Percentiles rank a stretch among this genome's conserved stretches.
These are phyloP conservation scores for Mergus octosetaceus DNA, from an alignment of 2,797 vertebrate species.

Conservation along the genomic window DNA sequence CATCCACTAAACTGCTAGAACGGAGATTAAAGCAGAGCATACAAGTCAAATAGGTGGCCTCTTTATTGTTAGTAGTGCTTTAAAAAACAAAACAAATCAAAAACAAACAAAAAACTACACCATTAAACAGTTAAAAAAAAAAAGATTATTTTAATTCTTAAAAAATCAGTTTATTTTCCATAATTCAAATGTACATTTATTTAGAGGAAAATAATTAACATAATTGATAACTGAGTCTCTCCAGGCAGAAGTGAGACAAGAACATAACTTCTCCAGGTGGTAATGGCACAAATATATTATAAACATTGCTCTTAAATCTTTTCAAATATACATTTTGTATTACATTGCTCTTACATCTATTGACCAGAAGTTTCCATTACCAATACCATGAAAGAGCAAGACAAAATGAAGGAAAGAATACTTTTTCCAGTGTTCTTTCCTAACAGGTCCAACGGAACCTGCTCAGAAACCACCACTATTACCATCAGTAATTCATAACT, in stretches of 20 bases:
- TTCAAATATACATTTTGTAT: not conserved
- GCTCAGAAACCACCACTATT: not conserved
- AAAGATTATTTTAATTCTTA: not conserved
- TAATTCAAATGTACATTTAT: not conserved
- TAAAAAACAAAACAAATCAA: not conserved
- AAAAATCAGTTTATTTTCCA: not conserved
- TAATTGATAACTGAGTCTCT: not conserved
- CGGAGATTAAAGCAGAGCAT: conserved; percentile 39
- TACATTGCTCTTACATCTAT: not conserved
- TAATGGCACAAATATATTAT: rapidly evolving
- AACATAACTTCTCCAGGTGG: not conserved
- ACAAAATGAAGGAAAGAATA: not conserved
- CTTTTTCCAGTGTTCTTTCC: not conserved
- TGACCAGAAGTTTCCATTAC: not conserved
- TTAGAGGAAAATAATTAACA: not conserved
- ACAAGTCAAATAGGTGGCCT: conserved; percentile 3
- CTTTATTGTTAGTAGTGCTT: not conserved
- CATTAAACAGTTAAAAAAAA: not conserved
- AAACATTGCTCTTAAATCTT: not conserved
- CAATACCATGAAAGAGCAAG: not conserved
- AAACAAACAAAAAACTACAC: no score
- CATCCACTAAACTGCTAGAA: conserved; percentile 45
- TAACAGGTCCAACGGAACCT: not conserved
- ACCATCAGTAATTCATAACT: not conserved
- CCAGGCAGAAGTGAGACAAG: not conserved